These are phyloP conservation scores for Trypoxylus dichotomus DNA, from an alignment of 1,140 invertebrate species.

Conservation along the genomic window DNA sequence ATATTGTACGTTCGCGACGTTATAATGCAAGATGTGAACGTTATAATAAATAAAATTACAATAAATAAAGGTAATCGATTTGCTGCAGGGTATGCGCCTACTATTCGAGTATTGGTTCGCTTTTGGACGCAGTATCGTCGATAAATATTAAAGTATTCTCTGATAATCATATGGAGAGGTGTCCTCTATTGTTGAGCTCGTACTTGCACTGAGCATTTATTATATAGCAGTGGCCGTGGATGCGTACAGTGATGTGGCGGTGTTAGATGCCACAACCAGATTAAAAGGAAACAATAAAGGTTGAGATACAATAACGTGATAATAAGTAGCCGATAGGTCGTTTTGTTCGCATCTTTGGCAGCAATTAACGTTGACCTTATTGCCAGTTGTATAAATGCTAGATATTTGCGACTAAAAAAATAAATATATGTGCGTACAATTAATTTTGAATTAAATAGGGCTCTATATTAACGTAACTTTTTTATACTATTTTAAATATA, in stretches of 20 bases:
- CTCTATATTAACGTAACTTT: too few species aligned
- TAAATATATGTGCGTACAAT: neutral
- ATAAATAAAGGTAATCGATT: slow-evolving; percentile 19
- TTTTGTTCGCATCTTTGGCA: slow-evolving; percentile 16
- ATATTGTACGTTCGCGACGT: neutral
- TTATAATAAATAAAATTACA: slow-evolving; percentile 22
- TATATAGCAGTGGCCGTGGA: neutral
- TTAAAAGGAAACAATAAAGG: slow-evolving; percentile 18
- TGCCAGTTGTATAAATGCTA: slow-evolving; percentile 9
- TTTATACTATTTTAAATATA: too few species aligned
- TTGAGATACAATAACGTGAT: slow-evolving; percentile 5
- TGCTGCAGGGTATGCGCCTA: neutral
- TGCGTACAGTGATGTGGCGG: neutral
- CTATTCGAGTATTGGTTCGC: neutral
- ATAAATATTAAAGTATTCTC: slow-evolving; percentile 11
- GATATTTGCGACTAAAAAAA: neutral
- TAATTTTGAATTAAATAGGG: too few species aligned
- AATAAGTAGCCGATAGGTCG: slow-evolving; percentile 14
- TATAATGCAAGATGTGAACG: slow-evolving; percentile 1
- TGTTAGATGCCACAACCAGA: slow-evolving; percentile 4
- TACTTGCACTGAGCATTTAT: neutral
- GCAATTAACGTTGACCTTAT: slow-evolving; percentile 34
- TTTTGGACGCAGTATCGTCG: neutral
- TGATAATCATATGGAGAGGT: slow-evolving; percentile 2
- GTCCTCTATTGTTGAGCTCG: neutral